Percentiles rank a stretch among this genome's conserved stretches.
Evolutionary conservation across 2,797 vertebrate species (phyloP).

Genomic region (Pelochelys cantorii): DNA sequence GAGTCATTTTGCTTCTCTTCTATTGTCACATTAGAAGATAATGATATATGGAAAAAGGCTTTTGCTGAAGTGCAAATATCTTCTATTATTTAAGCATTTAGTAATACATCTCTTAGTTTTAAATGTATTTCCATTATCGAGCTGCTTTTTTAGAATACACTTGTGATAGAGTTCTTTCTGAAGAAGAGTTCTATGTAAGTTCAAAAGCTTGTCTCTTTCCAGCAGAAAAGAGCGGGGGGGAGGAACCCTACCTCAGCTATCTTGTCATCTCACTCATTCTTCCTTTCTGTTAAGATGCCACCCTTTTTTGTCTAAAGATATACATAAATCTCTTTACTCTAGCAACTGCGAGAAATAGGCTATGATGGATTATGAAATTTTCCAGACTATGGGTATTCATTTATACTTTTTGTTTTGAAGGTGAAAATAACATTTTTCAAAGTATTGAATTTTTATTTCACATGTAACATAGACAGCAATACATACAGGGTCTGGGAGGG

Average conservation of each 20-base stretch:
- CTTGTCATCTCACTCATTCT: not conserved
- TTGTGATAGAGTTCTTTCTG: not conserved
- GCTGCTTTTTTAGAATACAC: not conserved
- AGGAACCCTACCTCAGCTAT: not conserved
- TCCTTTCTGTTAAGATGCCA: not conserved
- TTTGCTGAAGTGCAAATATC: not conserved
- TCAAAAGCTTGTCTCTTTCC: not conserved
- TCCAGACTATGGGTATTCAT: too few relatives aligned
- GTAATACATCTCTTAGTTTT: not conserved
- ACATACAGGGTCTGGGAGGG: too few relatives aligned
- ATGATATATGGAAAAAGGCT: not conserved
- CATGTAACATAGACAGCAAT: too few relatives aligned
- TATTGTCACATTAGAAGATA: not conserved
- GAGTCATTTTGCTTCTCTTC: not conserved
- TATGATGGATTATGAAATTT: too few relatives aligned
- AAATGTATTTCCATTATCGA: not conserved
- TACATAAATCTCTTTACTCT: not conserved
- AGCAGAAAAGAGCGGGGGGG: not conserved
- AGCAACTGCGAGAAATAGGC: too few relatives aligned
- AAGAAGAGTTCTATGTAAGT: not conserved
- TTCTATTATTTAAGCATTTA: not conserved
- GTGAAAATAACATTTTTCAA: too few relatives aligned
- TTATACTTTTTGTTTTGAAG: too few relatives aligned
- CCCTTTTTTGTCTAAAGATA: not conserved
- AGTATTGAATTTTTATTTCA: too few relatives aligned